Conservation (phyloP, 2,888 invertebrate species). For the Sphaerophoria rueppellii region DNA sequence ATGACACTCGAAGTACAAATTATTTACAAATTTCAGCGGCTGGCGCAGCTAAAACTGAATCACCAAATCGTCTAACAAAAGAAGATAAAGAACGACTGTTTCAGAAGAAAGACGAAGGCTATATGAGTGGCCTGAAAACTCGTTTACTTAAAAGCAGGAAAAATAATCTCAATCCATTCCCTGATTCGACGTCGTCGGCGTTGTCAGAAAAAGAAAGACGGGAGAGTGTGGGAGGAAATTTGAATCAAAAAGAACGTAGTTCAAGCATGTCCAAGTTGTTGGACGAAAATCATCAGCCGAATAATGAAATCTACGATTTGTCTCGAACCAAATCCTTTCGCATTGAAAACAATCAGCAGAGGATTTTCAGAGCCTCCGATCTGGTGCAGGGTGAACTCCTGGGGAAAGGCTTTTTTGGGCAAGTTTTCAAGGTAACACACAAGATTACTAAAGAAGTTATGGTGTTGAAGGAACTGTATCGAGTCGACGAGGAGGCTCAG, state of each 20-base stretch:
- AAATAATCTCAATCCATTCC: constrained; percentile 81
- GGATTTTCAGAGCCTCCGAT: constrained; percentile 96
- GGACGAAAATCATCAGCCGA: constrained; percentile 85
- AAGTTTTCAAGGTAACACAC: constrained; percentile 95
- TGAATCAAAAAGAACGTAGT: constrained; percentile 91
- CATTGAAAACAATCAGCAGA: constrained; percentile 84
- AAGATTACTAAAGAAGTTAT: constrained; percentile 95
- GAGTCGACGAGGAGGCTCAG: constrained; percentile 97
- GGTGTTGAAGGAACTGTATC: constrained; percentile 96
- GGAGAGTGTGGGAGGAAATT: constrained; percentile 64
- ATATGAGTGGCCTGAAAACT: constrained; percentile 85
- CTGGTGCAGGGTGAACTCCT: constrained; percentile 93
- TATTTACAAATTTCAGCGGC: constrained; percentile 80
- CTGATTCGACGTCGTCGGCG: background rate
- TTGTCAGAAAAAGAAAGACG: background rate
- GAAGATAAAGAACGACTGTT: constrained; percentile 81
- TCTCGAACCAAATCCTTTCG: constrained; percentile 95
- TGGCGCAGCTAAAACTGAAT: constrained; percentile 82
- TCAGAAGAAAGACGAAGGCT: constrained; percentile 82
- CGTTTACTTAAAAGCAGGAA: constrained; percentile 84
- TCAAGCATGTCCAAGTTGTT: constrained; percentile 93
- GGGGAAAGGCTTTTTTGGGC: constrained; percentile 97
- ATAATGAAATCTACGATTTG: constrained; percentile 85
- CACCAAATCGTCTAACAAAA: constrained; percentile 81
- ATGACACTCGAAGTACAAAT: constrained; percentile 75